Evolutionary conservation across 2,888 invertebrate genomes (phyloP), one percentile per base, ranked within the genome.

Genomic region (Lepidocyrtoides sp.): DNA sequence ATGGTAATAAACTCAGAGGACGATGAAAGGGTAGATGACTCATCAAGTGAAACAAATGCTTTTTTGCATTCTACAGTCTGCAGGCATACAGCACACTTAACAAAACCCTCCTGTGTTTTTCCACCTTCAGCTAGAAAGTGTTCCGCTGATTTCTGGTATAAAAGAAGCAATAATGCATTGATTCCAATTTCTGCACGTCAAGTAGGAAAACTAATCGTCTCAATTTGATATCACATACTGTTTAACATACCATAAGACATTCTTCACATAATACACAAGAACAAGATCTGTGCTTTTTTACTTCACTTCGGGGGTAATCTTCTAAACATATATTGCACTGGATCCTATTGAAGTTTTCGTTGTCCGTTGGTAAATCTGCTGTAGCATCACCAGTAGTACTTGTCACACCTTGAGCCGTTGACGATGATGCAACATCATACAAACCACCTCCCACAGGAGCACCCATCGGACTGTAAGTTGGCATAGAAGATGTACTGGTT

Each of bases 281-380:
- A 94, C 96, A 96, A n/a, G 95, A 95, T 17, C 95, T 95, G 94
- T 97, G 96, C 32, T 96, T 95, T 93, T 96, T 96, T 83, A 96
- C 95, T 89, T 96, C 96, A 29, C 95, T 95, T 91, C 95, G 95
- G 26, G 96, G 95, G 94, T 96, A 95, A 91, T 96, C 96, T 93
- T 97, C 96, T 69, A 97, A 95, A 93, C 97, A 97, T 92, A 97
- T 96, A 63, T 96, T 96, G 95, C 97, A 97, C 41, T 87, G 88
- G 10, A 92, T 66, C 29, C 32, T 83, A 48, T 81, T 77, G 17
- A 91, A 91, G 14, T 83, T 86, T 0, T 83, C 82, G 29, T 83
- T 86, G 5, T 83, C 82, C 2, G 5, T 23, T 14, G 54, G 48
- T 7, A 57, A 60, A 20, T 48, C 2, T 7, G 20, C 5, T 7